Base-by-base conservation (phyloP, 1,140 invertebrate species). In the Drosophila ogumai region DNA sequence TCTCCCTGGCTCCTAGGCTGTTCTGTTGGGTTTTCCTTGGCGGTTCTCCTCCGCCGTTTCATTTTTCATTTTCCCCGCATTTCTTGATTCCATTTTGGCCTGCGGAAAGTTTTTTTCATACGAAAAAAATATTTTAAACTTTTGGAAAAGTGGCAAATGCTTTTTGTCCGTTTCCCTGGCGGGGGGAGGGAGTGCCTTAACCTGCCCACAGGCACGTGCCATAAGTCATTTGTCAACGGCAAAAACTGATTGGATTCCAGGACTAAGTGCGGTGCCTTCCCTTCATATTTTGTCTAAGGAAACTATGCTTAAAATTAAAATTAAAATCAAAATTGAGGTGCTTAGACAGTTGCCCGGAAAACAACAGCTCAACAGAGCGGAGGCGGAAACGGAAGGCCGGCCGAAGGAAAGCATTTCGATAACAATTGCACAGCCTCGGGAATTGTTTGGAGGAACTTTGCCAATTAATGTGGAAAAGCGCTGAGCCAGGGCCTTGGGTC, bases 151-250 rank as follows among this genome's bases (percentile, higher is more conserved):
- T 81, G 75, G 82, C 82, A 86, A 86, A 81, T 81, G 78, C 52
- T 86, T 66, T 81, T 81, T 71, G 59, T 61, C 56, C 56, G 58
- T 40, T 40, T 17, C 12, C 22, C 10, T 36, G 46, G 32, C 31
- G 12, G 10, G n/a, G 0, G 10, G 15, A 2, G 28, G 10, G 0
- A 25, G n/a, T 32, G 46, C 19, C 6, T 10, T 49, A 31, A 31
- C 47, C 47, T 31, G 49, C n/a, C 46, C 46, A 67, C 75, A 75
- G 75, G 71, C 82, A 87, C 79, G 82, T 87, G 82, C 75, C 82
- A 87, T 76, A 87, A 87, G 72, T 60, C 82, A 87, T 87, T 87
- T 87, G 82, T 87, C 82, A 87, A 79, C 82, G 76, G 57, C 22
- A 17, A 64, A 67, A 78, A 77, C 82, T 82, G 82, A 86, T 86